phyloP scores from a whole-genome alignment of 2,113 vertebrate species.

The Cyphomyrus plagiostoma region DNA sequence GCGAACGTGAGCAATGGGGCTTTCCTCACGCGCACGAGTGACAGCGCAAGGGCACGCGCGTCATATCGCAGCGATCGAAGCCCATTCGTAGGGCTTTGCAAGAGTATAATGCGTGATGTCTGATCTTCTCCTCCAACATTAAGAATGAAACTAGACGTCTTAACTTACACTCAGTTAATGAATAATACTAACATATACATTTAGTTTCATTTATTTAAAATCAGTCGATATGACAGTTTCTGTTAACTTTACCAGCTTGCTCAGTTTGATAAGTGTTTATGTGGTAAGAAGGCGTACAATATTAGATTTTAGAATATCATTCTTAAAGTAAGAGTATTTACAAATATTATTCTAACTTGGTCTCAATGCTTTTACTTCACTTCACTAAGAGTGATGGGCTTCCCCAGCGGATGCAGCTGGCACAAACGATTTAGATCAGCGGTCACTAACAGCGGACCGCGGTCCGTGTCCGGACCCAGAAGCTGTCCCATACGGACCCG shows the following conservation, averaged over 20 bases:
- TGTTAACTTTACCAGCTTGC: background rate
- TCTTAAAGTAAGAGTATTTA: background rate
- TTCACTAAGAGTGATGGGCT: background rate
- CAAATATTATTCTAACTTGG: background rate
- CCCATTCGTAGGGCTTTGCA: background rate
- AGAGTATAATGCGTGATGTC: background rate
- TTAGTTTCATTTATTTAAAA: background rate
- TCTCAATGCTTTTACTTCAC: too few species aligned
- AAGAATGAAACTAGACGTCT: background rate
- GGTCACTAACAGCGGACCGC: too few species aligned
- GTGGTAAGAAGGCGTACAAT: background rate
- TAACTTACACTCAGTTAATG: background rate
- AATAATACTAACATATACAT: background rate
- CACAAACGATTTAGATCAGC: background rate
- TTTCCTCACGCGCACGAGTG: background rate
- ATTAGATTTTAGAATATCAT: background rate
- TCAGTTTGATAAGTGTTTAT: background rate
- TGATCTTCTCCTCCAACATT: background rate
- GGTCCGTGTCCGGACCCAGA: too few species aligned
- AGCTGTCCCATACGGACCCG: too few species aligned
- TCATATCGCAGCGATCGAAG: background rate
- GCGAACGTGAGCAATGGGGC: background rate
- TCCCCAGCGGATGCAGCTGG: background rate
- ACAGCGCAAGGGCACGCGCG: background rate
- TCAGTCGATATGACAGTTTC: background rate